Evolutionary conservation across 2,797 vertebrate genomes (phyloP).

Genomic region (Poecilia picta): DNA sequence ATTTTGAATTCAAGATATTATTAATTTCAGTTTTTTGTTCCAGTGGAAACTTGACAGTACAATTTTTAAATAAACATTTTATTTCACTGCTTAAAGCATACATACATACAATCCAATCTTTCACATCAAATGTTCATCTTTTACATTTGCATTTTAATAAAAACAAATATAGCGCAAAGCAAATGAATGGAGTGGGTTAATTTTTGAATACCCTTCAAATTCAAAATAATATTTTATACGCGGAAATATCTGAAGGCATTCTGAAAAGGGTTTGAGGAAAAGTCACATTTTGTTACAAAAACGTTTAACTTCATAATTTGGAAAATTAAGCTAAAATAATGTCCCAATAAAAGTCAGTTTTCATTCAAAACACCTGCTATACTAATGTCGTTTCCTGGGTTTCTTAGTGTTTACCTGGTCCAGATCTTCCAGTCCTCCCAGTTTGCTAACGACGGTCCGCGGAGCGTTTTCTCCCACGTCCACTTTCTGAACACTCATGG

Average conservation of each 20-base stretch:
- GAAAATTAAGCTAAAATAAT: neutral
- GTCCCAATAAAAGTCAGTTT: neutral
- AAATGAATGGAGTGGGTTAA: neutral
- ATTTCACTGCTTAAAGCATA: neutral
- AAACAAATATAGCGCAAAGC: neutral
- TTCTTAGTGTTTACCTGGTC: conserved; percentile 55
- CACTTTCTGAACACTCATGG: conserved; percentile 87
- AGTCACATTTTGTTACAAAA: neutral
- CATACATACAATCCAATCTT: neutral
- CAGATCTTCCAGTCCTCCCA: conserved; percentile 80
- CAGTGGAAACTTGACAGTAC: neutral
- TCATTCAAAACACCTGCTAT: neutral
- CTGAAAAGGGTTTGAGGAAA: neutral
- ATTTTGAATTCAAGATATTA: neutral
- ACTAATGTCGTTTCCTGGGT: too few relatives aligned
- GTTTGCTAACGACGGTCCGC: conserved; percentile 88
- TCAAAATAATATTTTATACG: neutral
- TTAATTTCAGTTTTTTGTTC: neutral
- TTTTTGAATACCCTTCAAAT: neutral
- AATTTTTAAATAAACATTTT: neutral
- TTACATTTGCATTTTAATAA: neutral
- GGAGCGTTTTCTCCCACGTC: conserved; percentile 87
- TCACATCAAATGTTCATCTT: neutral
- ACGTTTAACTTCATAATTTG: neutral
- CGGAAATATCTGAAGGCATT: neutral